Base-by-base conservation (phyloP, 2,888 invertebrate species). In the Pollenia angustigena region DNA sequence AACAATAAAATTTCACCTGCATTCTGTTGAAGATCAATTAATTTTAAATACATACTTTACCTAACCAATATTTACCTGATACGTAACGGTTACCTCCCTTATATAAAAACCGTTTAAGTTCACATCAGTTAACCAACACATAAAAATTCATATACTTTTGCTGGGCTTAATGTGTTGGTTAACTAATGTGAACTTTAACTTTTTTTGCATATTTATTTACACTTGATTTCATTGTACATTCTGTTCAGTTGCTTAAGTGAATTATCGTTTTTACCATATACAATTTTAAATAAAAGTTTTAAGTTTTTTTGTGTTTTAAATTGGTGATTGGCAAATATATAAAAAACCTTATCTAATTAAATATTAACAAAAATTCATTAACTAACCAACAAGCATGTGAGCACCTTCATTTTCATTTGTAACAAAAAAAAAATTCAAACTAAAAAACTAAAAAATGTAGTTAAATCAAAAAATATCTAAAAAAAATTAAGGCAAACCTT, bases 401-500 rank as follows among this genome's bases (percentile, higher is more conserved):
- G 44, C 58, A 74, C 46, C 14, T 32, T 58, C 44, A 75, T 69
- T 68, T 75, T 54, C 58, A 82, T 75, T 75, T 75, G 32, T 52
- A 50, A 16, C n/a, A 68, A 75, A 62, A 48, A 64, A 8, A 14
- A 3, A 72, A 64, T 52, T 76, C 44, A 71, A 62, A 79, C 42
- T 48, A 64, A 56, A 11, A 62, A 18, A n/a, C n/a, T n/a, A n/a
- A 64, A 69, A 58, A 79, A 54, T 60, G 60, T 64, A 74, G 42
- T 62, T 23, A 32, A 74, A 58, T 16, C 4, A 71, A 72, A 58
- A n/a, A 32, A 32, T 32, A 32, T 32, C 32, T 32, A 32, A 32
- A 69, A 62, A 12, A 50, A 46, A 54, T 75, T 68, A 71, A 92
- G 92, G 91, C 62, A 96, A 96, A 93, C 95, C 96, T 0, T 97